These are phyloP conservation scores for Chorisops tibialis DNA, from an alignment of 2,888 invertebrate genomes.

Conservation along the genomic window DNA sequence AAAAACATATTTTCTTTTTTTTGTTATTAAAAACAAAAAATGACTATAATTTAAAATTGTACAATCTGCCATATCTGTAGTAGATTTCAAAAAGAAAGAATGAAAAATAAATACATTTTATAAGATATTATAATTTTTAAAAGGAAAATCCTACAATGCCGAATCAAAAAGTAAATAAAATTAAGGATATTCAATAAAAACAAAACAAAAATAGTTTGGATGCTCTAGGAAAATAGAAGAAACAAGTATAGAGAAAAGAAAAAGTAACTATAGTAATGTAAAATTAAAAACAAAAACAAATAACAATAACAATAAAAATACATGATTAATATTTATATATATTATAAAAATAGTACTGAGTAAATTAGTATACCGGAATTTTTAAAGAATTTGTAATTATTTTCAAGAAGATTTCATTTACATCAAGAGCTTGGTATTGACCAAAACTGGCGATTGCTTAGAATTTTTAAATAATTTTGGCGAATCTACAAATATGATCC, in stretches of 20 bases:
- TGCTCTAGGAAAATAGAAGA: not conserved
- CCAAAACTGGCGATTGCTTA: no score
- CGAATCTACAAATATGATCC: no score
- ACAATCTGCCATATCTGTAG: constrained; percentile 15
- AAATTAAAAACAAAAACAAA: constrained; percentile 16
- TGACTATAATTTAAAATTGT: not conserved
- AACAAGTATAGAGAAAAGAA: not conserved
- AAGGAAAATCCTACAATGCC: no score
- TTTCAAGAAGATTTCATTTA: no score
- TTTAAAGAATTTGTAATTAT: not conserved
- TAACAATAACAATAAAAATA: constrained; percentile 19
- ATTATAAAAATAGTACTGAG: constrained; percentile 24
- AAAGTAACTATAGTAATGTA: constrained; percentile 20
- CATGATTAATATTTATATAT: constrained; percentile 26
- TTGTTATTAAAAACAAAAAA: no score
- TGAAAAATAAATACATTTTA: not conserved
- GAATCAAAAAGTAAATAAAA: not conserved
- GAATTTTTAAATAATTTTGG: no score
- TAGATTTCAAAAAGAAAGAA: not conserved
- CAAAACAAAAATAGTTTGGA: not conserved
- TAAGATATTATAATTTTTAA: no score
- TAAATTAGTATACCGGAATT: constrained; percentile 18
- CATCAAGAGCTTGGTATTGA: no score
- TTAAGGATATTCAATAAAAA: not conserved
- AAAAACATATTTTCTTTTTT: no score